These are phyloP conservation scores for Lepus oiostolus DNA, from an alignment of 2,797 vertebrate genomes.

Conservation along the genomic window DNA sequence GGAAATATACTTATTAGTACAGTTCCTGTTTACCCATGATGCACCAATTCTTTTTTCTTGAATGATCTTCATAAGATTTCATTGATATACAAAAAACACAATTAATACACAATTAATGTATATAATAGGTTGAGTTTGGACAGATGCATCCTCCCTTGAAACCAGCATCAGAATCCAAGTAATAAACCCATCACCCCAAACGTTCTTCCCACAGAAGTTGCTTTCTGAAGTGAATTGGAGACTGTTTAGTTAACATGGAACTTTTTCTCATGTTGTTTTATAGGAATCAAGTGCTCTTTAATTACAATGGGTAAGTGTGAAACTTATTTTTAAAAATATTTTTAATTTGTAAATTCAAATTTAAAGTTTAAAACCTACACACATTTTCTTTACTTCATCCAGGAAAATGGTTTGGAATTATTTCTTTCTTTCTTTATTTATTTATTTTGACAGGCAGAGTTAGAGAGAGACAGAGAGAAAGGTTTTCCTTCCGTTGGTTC, in stretches of 20 bases:
- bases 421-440: neutral
- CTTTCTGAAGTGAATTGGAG: neutral
- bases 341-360: conserved; percentile 3
- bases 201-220: neutral
- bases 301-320: neutral
- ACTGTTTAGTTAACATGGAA: neutral
- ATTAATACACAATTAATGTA: neutral
- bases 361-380: neutral
- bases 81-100: neutral
- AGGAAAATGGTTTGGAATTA: neutral
- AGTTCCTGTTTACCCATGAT: neutral
- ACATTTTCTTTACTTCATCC: neutral
- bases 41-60: neutral
- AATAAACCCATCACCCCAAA: neutral
- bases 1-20: neutral
- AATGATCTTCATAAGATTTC: neutral
- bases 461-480: too few species aligned
- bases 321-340: neutral
- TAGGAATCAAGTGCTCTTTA: neutral
- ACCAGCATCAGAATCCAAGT: neutral
- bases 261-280: neutral
- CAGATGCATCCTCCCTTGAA: neutral
- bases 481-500: too few species aligned
- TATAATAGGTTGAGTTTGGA: neutral
- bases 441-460: too few species aligned